Evolutionary conservation across 2,113 vertebrate species (phyloP), one percentile per base, ranked within the genome.

Genomic region (Corythornis madagascariensis): DNA sequence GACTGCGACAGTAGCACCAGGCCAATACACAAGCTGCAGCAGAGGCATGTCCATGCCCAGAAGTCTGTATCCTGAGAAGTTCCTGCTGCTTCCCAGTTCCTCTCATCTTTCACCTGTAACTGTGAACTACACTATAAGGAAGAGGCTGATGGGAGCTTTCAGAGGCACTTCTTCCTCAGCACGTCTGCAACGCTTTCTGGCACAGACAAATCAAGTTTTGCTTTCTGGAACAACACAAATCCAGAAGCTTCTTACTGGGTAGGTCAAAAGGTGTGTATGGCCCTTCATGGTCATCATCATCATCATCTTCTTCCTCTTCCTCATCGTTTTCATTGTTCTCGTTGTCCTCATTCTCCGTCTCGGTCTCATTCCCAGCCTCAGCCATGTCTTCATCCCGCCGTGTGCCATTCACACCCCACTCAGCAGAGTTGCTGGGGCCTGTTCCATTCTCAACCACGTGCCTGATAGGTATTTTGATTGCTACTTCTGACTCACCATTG

Each of bases 401-500:
- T 0, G 93, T 97, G 26, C 97, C 91, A 0, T 97, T 97, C 50
- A 97, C 40, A 0, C 97, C 97, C 33, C 98, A 97, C 78, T 99
- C 98, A 0, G 96, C 50, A 0, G 91, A 95, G 88, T 91, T 97
- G 82, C 96, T 91, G 38, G 98, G 97, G 4, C 98, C 98, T 20
- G 98, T 98, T 9, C 99, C 99, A 0, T 99, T 99, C 96, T 99
- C 99, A 13, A 98, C 72, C 2, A 98, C 97, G 2, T 98, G 97
- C 87, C 98, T 98, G 22, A 97, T 65, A 3, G 98, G 98, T 38
- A 98, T 98, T 95, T 98, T 99, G 88, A 98, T 98, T 3, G 98
- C 97, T 65, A 98, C 98, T n/a, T 99, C 99, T 0, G 99, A 99
- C 85, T 99, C 99, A 1, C 99, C 98, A 1, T 99, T 99, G 93